Percentiles rank a stretch among this genome's conserved stretches.
These are phyloP conservation scores for Julus scandinavius DNA, from an alignment of 2,888 invertebrate species.

Conservation along the genomic window DNA sequence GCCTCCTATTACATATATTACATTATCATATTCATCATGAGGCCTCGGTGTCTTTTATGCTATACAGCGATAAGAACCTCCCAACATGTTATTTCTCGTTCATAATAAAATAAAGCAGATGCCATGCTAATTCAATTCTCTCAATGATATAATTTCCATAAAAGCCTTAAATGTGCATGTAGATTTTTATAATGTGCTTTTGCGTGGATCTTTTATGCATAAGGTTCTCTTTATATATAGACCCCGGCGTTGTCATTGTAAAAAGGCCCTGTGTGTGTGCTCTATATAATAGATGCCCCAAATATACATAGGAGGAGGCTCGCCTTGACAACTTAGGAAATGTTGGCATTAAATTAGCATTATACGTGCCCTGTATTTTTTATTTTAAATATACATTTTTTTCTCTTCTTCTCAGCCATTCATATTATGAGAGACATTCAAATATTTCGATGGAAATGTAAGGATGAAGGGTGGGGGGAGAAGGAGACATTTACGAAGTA, in stretches of 20 bases:
- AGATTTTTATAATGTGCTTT: constrained; percentile 10
- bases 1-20: not conserved
- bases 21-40: constrained; percentile 20
- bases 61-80: not conserved
- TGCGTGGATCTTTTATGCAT: not conserved
- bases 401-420: not conserved
- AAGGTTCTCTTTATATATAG: not conserved
- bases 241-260: not conserved
- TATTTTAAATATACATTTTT: not conserved
- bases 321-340: constrained; percentile 2
- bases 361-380: constrained; percentile 1
- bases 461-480: too few relatives aligned
- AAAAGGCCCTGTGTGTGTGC: not conserved
- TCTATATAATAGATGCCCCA: not conserved
- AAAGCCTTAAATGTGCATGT: constrained; percentile 25
- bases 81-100: constrained; percentile 33
- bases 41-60: not conserved
- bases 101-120: constrained; percentile 33
- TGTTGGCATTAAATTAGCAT: constrained; percentile 33
- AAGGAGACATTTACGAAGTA: too few relatives aligned
- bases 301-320: not conserved
- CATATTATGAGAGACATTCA: not conserved
- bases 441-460: not conserved
- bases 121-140: constrained; percentile 19
- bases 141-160: constrained; percentile 24